Percentiles rank a stretch among this genome's conserved stretches.
Evolutionary conservation across 2,797 vertebrate species (phyloP).

Genomic region (Spinus olivaceus): DNA sequence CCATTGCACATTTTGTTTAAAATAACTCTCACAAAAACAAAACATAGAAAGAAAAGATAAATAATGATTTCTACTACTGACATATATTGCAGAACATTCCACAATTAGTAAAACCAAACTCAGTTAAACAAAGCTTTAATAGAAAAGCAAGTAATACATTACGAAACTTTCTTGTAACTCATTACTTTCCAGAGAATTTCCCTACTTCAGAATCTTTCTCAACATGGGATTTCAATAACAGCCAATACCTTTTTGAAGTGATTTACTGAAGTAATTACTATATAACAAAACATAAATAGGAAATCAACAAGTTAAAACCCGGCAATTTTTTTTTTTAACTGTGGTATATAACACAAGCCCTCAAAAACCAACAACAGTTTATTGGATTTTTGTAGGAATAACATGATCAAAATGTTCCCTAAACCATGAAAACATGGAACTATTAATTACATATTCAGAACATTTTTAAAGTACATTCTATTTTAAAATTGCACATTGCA

Average conservation of each 20-base stretch:
- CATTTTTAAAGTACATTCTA: background rate
- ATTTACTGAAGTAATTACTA: background rate
- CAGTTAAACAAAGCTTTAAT: background rate
- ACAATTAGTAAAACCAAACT: background rate
- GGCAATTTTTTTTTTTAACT: background rate
- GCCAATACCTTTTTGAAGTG: background rate
- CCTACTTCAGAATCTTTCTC: background rate
- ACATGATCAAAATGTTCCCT: background rate
- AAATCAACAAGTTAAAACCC: background rate
- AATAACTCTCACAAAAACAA: constrained; percentile 20
- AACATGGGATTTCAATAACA: background rate
- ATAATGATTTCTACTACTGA: background rate
- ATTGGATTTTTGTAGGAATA: background rate
- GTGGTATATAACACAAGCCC: background rate
- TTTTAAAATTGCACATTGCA: background rate
- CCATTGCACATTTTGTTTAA: constrained; percentile 30
- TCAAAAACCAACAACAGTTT: background rate
- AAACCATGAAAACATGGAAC: background rate
- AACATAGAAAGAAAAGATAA: constrained; percentile 3
- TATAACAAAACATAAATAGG: background rate
- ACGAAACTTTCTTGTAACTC: background rate
- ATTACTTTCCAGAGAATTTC: background rate
- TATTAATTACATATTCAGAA: background rate
- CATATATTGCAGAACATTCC: constrained; percentile 5
- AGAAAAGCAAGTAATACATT: background rate